These are phyloP conservation scores for Tretioscincus oriximinensis DNA, from an alignment of 2,113 vertebrate species.

Conservation along the genomic window DNA sequence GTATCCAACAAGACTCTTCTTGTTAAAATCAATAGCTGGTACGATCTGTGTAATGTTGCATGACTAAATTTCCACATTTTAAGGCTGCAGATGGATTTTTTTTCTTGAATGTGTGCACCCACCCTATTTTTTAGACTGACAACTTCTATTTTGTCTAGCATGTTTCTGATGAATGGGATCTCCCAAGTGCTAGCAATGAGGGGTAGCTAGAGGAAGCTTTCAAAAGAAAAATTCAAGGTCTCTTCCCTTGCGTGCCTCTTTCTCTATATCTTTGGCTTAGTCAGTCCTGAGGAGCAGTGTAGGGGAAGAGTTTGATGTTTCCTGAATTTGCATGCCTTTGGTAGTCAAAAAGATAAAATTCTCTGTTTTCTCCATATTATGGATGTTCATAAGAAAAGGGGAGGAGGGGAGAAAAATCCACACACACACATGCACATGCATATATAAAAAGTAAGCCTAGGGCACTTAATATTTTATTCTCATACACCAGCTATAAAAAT, in stretches of 20 bases:
- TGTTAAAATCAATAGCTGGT: no score
- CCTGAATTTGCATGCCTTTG: slow-evolving; percentile 57
- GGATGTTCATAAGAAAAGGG: slow-evolving; percentile 27
- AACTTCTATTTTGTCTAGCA: not conserved
- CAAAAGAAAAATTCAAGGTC: slow-evolving; percentile 44
- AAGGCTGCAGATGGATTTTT: not conserved
- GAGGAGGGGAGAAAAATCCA: not conserved
- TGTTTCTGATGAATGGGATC: slow-evolving; percentile 32
- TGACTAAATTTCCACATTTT: not conserved
- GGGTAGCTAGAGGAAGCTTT: slow-evolving; percentile 40
- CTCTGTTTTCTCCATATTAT: slow-evolving; percentile 55
- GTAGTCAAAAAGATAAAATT: slow-evolving; percentile 56
- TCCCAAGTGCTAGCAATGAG: slow-evolving; percentile 19
- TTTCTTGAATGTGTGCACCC: slow-evolving; percentile 15
- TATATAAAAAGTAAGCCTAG: slow-evolving; percentile 46
- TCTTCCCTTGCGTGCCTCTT: slow-evolving; percentile 52
- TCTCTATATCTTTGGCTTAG: slow-evolving; percentile 56
- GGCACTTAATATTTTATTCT: slow-evolving; percentile 59
- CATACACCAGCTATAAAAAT: slow-evolving; percentile 30
- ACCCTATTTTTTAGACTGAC: not conserved
- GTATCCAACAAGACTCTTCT: no score
- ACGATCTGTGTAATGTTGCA: not conserved
- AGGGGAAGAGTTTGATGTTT: slow-evolving; percentile 55
- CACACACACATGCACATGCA: slow-evolving; percentile 20
- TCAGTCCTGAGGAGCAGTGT: slow-evolving; percentile 45